phyloP scores from a whole-genome alignment of 2,113 vertebrate species.

The Xiphophorus maculatus region DNA sequence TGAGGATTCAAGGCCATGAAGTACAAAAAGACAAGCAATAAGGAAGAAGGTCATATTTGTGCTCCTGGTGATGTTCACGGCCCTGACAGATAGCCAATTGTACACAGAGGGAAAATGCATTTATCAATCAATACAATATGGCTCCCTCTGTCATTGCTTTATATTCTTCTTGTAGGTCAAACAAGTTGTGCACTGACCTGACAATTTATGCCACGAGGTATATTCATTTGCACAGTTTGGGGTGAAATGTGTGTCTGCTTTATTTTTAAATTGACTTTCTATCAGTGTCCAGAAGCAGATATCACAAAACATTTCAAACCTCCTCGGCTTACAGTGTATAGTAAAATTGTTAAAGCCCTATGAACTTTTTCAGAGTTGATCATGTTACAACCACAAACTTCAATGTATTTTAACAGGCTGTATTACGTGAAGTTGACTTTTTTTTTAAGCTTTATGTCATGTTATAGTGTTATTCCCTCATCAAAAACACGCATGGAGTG shows the following conservation, averaged over 20 bases:
- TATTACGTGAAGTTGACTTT: too few species aligned
- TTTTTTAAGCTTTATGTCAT: too few species aligned
- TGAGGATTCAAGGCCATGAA: constrained; percentile 37
- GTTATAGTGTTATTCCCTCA: too few species aligned
- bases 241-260: constrained; percentile 24
- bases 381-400: not conserved
- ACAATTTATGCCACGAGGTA: constrained; percentile 64
- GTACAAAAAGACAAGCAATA: constrained; percentile 54
- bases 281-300: constrained; percentile 49
- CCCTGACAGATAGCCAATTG: constrained; percentile 80
- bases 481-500: too few species aligned
- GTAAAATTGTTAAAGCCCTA: not conserved
- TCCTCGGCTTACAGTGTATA: constrained; percentile 37
- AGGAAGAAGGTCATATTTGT: constrained; percentile 70
- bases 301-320: constrained; percentile 44
- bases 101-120: constrained; percentile 75
- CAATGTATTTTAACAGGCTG: not conserved
- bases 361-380: not conserved
- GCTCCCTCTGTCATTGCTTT: constrained; percentile 59
- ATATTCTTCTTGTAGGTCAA: constrained; percentile 74
- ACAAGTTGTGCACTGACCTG: constrained; percentile 71
- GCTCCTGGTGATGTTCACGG: constrained; percentile 65
- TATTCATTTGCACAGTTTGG: constrained; percentile 54
- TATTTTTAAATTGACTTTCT: constrained; percentile 51
- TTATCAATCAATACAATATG: constrained; percentile 78